Base-by-base conservation (phyloP, 2,113 vertebrate genomes). In the Engystomops pustulosus region DNA sequence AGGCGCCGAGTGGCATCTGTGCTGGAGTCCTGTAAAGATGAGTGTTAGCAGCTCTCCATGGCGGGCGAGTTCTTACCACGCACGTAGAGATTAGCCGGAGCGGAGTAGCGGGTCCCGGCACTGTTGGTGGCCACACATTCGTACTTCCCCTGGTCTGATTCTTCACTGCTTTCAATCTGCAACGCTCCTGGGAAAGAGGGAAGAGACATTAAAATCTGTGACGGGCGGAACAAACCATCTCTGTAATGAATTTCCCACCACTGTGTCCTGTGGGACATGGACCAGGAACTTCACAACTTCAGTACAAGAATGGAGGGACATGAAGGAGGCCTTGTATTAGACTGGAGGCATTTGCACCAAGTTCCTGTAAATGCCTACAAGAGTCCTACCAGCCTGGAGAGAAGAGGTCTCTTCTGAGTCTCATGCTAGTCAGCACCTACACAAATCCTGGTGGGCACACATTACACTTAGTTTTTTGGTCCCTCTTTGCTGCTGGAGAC, bases 101-200 rank as follows among this genome's bases (percentile, higher is more conserved):
- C 95, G 0, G 97, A 99, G 91, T 98, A 99, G 86, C 97, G 96
- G 11, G 96, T 99, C 90, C 98, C 97, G 1, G 96, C 96, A 0
- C 95, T 95, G 95, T 99, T 99, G 89, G 95, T 95, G 9, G 97
- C 97, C 88, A 99, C 96, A 53, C 98, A 99, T 88, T 99, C 97
- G 0, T 99, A 99, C 94, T 99, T 99, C 88, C 98, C 98, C 93
- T 99, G 97, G 94, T 99, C 98, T 0, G 97, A 96, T 88, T 99
- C 97, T 90, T 99, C 97, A 0, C 98, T 99, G 94, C 96, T 97
- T 89, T 99, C 98, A 79, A 99, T 98, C 91, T 99, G 98, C 81
- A 99, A 94, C 14, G 97, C 98, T 90, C 98, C 98, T 99, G 94
- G 53, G 38, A 82, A 89, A 87, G 88, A 87, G n/a, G 86, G 85